phyloP scores from a whole-genome alignment of 2,888 invertebrate species.

The Synergus japonicus region DNA sequence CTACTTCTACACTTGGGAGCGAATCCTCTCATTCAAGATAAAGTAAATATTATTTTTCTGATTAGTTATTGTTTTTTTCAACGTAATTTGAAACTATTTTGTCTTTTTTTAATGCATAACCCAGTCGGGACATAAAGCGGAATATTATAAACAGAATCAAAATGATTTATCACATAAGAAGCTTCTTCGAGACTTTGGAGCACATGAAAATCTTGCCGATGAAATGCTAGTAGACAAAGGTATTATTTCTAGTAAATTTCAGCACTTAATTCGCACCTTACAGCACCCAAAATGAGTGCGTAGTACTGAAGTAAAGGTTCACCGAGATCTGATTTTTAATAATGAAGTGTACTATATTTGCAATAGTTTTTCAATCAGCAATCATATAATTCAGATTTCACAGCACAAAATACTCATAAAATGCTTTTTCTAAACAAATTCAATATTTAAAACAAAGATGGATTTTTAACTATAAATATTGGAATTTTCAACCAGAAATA shows the following conservation, averaged over 20 bases:
- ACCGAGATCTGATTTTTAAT: neutral
- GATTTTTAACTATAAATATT: too few relatives aligned
- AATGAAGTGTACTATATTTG: neutral
- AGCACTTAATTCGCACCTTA: conserved; percentile 1
- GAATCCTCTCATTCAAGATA: conserved; percentile 89
- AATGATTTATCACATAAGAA: conserved; percentile 84
- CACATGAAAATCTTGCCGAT: conserved; percentile 82
- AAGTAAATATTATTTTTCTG: conserved; percentile 80
- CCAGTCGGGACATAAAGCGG: conserved; percentile 88
- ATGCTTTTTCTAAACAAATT: too few relatives aligned
- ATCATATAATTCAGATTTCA: too few relatives aligned
- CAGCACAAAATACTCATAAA: too few relatives aligned
- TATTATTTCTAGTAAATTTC: conserved; percentile 72
- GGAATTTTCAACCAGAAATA: too few relatives aligned
- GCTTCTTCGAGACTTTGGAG: conserved; percentile 85
- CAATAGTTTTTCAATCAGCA: too few relatives aligned
- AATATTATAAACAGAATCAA: conserved; percentile 86
- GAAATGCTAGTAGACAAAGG: conserved; percentile 89
- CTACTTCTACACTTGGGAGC: conserved; percentile 91
- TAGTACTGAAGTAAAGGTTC: neutral
- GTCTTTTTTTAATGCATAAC: conserved; percentile 24
- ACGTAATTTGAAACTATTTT: neutral
- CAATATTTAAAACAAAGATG: too few relatives aligned
- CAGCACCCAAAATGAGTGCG: neutral
- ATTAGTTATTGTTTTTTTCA: neutral